Conservation (phyloP, 2,888 invertebrate genomes). For the Oligia strigilis region DNA sequence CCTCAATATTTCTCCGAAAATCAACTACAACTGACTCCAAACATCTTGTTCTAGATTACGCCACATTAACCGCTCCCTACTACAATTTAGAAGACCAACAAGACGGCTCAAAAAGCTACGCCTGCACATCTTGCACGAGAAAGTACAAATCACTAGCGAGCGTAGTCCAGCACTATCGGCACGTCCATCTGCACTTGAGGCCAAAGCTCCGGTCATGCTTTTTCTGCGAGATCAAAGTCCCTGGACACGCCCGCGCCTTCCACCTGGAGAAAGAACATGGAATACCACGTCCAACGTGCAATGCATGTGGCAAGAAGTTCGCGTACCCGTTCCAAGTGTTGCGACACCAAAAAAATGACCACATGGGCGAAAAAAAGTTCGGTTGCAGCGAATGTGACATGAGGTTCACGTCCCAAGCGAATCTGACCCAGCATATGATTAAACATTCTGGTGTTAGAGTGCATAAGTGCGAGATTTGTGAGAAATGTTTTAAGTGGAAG, state of each 20-base stretch:
- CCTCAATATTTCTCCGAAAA: neutral
- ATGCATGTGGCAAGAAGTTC: constrained; percentile 78
- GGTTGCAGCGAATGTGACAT: constrained; percentile 68
- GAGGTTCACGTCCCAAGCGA: constrained; percentile 61
- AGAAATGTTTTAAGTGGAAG: constrained; percentile 65
- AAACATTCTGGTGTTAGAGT: constrained; percentile 42
- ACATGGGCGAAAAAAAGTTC: constrained; percentile 75
- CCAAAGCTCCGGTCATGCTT: constrained; percentile 68
- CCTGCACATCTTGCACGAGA: constrained; percentile 65
- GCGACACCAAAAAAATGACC: constrained; percentile 72
- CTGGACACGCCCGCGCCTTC: constrained; percentile 60
- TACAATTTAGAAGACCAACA: constrained; percentile 58
- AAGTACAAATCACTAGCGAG: constrained; percentile 58
- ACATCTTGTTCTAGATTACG: constrained; percentile 63
- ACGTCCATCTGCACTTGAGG: constrained; percentile 69
- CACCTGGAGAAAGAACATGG: constrained; percentile 76
- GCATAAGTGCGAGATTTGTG: constrained; percentile 74
- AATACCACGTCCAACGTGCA: constrained; percentile 72
- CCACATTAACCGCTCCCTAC: constrained; percentile 42
- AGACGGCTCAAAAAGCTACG: constrained; percentile 58
- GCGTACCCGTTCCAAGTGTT: constrained; percentile 71
- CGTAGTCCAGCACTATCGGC: constrained; percentile 70
- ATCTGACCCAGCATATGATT: constrained; percentile 60
- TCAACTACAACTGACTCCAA: constrained; percentile 4
- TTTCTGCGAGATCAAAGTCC: constrained; percentile 64